phyloP scores from a whole-genome alignment of 2,888 invertebrate genomes.

The Pachliopta kotzebuea region DNA sequence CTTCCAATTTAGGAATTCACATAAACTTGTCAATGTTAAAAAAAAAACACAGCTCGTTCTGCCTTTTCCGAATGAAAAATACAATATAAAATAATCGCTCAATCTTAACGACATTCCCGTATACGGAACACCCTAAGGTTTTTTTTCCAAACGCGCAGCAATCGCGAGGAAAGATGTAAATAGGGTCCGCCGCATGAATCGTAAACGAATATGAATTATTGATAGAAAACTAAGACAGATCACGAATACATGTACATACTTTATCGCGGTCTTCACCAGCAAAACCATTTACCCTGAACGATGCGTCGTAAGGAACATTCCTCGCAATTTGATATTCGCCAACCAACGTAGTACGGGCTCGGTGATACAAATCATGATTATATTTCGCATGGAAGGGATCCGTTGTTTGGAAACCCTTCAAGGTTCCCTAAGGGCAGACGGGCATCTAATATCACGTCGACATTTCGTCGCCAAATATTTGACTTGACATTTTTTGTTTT shows the following conservation, averaged over 20 bases:
- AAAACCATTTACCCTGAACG: constrained; percentile 14
- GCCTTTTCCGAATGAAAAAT: constrained; percentile 13
- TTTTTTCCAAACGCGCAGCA: constrained; percentile 12
- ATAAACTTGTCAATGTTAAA: constrained; percentile 4
- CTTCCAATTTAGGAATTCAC: not conserved
- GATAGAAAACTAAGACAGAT: constrained; percentile 22
- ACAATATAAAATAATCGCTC: constrained; percentile 17
- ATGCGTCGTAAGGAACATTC: constrained; percentile 32
- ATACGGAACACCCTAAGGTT: constrained; percentile 19
- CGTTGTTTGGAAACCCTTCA: constrained; percentile 54
- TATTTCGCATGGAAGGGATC: constrained; percentile 44
- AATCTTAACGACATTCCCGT: constrained; percentile 14
- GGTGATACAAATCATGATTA: constrained; percentile 44
- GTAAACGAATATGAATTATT: constrained; percentile 25
- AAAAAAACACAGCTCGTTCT: constrained; percentile 6
- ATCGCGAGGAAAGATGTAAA: constrained; percentile 21
- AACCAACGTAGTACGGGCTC: constrained; percentile 44
- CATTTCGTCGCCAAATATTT: constrained; percentile 60
- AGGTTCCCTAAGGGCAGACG: constrained; percentile 36
- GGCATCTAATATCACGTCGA: constrained; percentile 45
- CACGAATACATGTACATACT: constrained; percentile 21
- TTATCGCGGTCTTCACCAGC: constrained; percentile 7
- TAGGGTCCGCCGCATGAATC: constrained; percentile 10
- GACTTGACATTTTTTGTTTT: constrained; percentile 27
- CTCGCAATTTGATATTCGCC: constrained; percentile 46